Evolutionary conservation across 2,797 vertebrate genomes (phyloP).

Genomic region (Alosa sapidissima): DNA sequence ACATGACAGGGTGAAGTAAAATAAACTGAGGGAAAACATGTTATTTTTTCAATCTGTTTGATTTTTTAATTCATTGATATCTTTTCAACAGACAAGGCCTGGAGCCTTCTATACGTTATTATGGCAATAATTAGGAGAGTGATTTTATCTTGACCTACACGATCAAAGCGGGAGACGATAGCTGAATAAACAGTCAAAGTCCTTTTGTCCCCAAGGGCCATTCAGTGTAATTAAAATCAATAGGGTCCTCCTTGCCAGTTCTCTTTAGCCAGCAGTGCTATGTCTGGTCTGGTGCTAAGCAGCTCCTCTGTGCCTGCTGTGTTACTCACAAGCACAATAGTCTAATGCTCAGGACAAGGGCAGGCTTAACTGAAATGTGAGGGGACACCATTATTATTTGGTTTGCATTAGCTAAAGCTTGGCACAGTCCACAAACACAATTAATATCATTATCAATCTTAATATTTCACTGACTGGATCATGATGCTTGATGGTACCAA

Average conservation of each 20-base stretch:
- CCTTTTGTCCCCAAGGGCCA: constrained; percentile 91
- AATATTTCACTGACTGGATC: neutral
- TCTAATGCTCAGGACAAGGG: neutral
- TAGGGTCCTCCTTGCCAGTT: constrained; percentile 89
- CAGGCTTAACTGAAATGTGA: neutral
- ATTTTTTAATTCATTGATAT: constrained; percentile 51
- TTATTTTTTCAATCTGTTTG: neutral
- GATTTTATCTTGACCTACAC: constrained; percentile 93
- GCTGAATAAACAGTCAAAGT: constrained; percentile 92
- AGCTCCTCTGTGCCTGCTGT: neutral
- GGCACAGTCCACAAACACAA: neutral
- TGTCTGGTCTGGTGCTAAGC: neutral
- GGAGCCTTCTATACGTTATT: constrained; percentile 85
- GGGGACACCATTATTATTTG: neutral
- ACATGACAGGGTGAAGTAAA: neutral
- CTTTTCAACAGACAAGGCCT: constrained; percentile 76
- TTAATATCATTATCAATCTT: neutral
- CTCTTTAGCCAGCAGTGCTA: constrained; percentile 72
- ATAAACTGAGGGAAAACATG: neutral
- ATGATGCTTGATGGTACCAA: neutral
- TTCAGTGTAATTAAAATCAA: constrained; percentile 99
- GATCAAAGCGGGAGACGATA: constrained; percentile 80
- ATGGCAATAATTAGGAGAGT: constrained; percentile 90
- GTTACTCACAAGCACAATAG: neutral
- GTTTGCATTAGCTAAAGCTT: neutral